A percentile compares a stretch with the other conserved stretches of the same genome.
Conservation (phyloP, 37 sponge, comb jelly and placozoan species). For the Amphimedon queenslandica region DNA sequence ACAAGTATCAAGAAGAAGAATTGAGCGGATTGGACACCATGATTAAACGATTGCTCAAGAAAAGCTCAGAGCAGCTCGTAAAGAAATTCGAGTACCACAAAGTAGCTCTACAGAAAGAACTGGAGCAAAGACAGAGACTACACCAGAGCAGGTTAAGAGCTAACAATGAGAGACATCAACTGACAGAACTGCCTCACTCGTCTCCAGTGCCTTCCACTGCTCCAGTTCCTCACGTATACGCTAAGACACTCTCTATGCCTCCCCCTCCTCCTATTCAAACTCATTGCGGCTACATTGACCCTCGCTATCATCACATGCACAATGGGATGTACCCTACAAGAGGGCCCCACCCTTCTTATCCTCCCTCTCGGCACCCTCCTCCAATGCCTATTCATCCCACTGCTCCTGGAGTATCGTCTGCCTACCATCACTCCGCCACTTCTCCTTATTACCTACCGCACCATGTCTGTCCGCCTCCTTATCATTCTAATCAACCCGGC, state of each 20-base stretch:
- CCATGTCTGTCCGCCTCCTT: background rate
- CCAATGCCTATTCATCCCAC: background rate
- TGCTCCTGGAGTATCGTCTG: no score
- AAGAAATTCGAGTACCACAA: conserved; percentile 74
- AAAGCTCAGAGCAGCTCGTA: conserved; percentile 75
- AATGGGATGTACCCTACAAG: background rate
- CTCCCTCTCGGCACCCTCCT: background rate
- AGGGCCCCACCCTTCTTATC: background rate
- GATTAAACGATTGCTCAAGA: conserved; percentile 78
- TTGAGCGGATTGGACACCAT: conserved; percentile 74
- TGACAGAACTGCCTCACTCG: background rate
- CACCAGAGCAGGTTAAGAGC: background rate
- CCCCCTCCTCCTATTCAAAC: no score
- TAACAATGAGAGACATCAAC: background rate
- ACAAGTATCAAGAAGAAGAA: conserved; percentile 53
- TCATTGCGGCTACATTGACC: no score
- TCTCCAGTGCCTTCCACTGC: background rate
- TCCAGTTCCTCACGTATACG: no score
- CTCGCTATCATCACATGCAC: no score
- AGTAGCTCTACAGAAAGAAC: conserved; percentile 57
- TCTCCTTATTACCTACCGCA: background rate
- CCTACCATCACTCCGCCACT: background rate
- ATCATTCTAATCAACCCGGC: background rate
- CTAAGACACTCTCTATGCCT: no score
- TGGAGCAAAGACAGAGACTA: conserved; percentile 19